Conservation (phyloP, 2,888 invertebrate genomes). For the Hipparchia semele region DNA sequence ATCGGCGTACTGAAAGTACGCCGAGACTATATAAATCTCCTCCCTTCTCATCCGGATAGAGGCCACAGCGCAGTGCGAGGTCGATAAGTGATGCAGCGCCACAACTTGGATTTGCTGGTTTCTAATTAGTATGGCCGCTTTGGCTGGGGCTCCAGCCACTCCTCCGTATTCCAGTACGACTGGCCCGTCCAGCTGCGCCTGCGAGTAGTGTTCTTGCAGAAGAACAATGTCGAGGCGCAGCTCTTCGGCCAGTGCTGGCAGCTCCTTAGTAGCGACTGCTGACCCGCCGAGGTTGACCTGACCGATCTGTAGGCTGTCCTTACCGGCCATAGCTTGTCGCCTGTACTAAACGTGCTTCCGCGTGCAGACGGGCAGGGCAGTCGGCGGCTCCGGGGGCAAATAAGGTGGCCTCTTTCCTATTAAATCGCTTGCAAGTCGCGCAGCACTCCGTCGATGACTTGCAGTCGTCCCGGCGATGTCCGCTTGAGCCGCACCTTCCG, state of each 20-base stretch:
- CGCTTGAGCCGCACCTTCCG: neutral
- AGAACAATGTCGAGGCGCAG: slow-evolving; percentile 19
- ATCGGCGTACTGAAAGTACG: slow-evolving; percentile 4
- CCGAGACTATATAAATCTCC: neutral
- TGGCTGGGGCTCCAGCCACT: neutral
- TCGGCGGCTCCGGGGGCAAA: neutral
- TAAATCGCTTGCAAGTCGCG: slow-evolving; percentile 13
- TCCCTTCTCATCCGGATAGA: neutral
- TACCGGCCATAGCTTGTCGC: slow-evolving; percentile 14
- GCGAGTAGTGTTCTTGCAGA: slow-evolving; percentile 13
- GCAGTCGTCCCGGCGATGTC: neutral
- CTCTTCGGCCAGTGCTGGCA: neutral
- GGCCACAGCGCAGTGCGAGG: neutral
- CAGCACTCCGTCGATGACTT: neutral
- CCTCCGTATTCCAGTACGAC: neutral
- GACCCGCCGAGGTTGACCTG: slow-evolving; percentile 13
- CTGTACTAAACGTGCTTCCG: neutral
- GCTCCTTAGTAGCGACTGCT: neutral
- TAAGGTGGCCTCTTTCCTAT: neutral
- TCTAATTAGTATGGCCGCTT: neutral
- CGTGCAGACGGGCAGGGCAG: slow-evolving; percentile 4
- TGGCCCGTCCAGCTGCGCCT: neutral
- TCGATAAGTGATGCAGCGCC: neutral
- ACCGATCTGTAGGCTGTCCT: neutral
- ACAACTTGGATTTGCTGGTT: neutral